These are phyloP conservation scores for Portunus trituberculatus DNA, from an alignment of 1,140 invertebrate species.

Conservation along the genomic window DNA sequence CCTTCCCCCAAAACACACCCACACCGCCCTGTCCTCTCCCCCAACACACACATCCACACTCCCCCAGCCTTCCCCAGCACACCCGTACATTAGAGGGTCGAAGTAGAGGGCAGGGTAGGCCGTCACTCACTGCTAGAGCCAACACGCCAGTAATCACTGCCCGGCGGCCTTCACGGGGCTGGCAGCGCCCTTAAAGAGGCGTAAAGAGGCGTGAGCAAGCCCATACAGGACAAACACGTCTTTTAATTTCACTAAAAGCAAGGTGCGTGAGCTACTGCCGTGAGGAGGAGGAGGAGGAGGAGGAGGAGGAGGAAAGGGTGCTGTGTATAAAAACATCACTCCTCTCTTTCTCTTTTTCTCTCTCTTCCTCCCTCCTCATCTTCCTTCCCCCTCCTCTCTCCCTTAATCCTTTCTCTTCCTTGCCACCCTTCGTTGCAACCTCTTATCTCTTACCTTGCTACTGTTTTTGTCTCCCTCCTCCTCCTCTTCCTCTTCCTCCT, in stretches of 20 bases:
- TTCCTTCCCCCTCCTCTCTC: not conserved
- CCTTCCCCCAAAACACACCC: no score
- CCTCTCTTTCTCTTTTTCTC: no score
- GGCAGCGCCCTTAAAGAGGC: not conserved
- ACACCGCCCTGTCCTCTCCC: no score
- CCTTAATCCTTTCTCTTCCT: not conserved
- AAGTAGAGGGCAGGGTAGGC: no score
- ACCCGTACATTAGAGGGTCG: no score
- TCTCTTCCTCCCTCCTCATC: not conserved
- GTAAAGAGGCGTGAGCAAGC: not conserved
- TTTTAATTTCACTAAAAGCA: slow-evolving; percentile 4
- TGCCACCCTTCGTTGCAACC: not conserved
- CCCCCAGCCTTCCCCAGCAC: no score
- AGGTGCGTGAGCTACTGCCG: not conserved
- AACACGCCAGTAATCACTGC: not conserved
- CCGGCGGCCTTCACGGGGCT: not conserved
- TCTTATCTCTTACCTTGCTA: not conserved
- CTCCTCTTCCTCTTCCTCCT: not conserved
- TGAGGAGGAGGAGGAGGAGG: slow-evolving; percentile 16
- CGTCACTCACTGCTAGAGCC: no score
- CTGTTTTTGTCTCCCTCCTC: not conserved
- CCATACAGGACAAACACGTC: not conserved
- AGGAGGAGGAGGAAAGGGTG: not conserved
- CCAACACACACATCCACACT: not conserved
- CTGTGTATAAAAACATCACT: not conserved